These are phyloP conservation scores for Spilosoma lubricipeda DNA, from an alignment of 2,888 invertebrate genomes.

Conservation along the genomic window DNA sequence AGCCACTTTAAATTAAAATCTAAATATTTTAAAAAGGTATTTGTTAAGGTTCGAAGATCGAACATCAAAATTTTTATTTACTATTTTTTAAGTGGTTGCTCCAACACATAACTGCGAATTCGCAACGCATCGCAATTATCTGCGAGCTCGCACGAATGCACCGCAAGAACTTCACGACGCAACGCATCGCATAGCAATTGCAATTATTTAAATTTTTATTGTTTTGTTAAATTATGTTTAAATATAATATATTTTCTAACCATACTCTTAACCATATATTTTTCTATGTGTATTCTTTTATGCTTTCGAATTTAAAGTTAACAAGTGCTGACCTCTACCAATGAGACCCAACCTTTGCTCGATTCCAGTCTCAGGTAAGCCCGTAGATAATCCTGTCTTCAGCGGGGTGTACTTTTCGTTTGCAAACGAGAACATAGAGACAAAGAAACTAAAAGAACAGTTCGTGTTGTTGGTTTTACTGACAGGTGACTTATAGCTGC, in stretches of 20 bases:
- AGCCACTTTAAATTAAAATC: not conserved
- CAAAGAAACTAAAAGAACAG: conserved; percentile 62
- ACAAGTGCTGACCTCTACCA: conserved; percentile 21
- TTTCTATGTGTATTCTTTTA: not conserved
- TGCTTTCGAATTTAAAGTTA: not conserved
- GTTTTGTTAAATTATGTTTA: too few species aligned
- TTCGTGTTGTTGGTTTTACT: conserved; percentile 50
- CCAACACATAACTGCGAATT: too few species aligned
- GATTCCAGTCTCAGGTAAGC: conserved; percentile 59
- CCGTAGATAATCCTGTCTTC: conserved; percentile 72
- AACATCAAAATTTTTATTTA: too few species aligned
- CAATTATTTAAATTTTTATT: too few species aligned
- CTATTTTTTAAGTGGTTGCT: too few species aligned
- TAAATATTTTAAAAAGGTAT: too few species aligned
- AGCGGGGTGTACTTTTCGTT: conserved; percentile 68
- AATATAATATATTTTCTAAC: too few species aligned
- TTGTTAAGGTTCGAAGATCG: too few species aligned
- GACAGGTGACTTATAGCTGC: conserved; percentile 1
- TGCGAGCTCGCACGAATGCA: too few species aligned
- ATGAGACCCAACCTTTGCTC: conserved; percentile 31
- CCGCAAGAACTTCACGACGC: too few species aligned
- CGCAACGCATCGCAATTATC: too few species aligned
- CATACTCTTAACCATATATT: not conserved
- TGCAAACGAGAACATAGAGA: conserved; percentile 61
- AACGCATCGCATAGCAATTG: too few species aligned